Evolutionary conservation across 2,888 invertebrate species (phyloP), one percentile per base, ranked within the genome.

Genomic region (Melanotus villosus): DNA sequence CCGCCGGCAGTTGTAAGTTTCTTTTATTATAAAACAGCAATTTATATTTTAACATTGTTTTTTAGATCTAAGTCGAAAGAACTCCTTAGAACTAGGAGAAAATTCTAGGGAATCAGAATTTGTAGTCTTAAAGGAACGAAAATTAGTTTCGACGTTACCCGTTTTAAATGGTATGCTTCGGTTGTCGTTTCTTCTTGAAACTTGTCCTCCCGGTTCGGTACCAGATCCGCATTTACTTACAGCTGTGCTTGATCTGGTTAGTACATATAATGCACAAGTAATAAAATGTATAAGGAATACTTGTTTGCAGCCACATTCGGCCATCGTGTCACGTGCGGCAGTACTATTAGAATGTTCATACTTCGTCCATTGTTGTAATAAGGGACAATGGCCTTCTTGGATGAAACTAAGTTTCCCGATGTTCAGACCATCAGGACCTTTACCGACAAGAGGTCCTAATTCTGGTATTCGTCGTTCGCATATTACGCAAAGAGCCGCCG

Each of bases 371-470:
- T 92, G 96, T 75, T 99, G 99, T 84, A 99, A 99, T 84, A 95
- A 96, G 81, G 98, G 98, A 0, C 96, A 97, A 77, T 99, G 99
- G 99, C 99, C 99, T 0, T 91, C 93, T 63, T 99, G 99, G 98
- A 94, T 98, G 90, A 97, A 97, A 84, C 90, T 95, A 6, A 94
- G 93, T 80, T 87, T 92, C 71, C 90, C 92, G 5, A 89, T 92
- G 80, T 92, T 92, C 81, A 87, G 93, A 47, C 91, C 91, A 0
- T 91, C 91, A 0, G 92, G 92, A 32, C 90, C 92, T 21, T 77
- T 89, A 68, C 85, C 86, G 10, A 82, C 83, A 60, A 81, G 79
- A 85, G 87, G 82, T 79, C 86, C 74, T 81, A 83, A 73, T 77
- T 84, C 78, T 76, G 87, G 78, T 79, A 84, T 71, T 80, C 83